Evolutionary conservation across 2,797 vertebrate species (phyloP).

Genomic region (Hemitrygon akajei): DNA sequence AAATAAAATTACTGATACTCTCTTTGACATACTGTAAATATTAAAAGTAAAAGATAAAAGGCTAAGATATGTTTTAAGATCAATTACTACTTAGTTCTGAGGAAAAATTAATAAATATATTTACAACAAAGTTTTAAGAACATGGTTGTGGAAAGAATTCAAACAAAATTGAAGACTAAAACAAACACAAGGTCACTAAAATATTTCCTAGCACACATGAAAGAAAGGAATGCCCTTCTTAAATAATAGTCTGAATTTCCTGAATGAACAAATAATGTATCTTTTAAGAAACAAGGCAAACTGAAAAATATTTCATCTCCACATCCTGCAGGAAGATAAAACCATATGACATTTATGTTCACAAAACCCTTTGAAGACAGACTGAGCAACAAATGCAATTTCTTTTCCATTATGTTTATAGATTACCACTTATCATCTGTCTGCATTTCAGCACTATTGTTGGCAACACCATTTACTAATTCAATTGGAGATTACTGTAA

Average conservation of each 20-base stretch:
- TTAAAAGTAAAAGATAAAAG: not conserved
- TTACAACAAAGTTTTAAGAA: not conserved
- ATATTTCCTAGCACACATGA: not conserved
- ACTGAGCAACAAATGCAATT: not conserved
- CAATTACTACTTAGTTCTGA: too few species aligned
- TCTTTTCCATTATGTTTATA: not conserved
- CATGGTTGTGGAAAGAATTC: not conserved
- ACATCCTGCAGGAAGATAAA: not conserved
- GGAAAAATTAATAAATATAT: too few species aligned
- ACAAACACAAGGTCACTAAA: not conserved
- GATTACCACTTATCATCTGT: not conserved
- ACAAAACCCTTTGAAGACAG: not conserved
- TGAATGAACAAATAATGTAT: not conserved
- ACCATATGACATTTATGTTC: not conserved
- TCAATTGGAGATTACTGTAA: not conserved
- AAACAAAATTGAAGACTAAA: not conserved
- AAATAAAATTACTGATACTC: not conserved
- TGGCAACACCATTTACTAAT: not conserved
- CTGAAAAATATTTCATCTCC: not conserved
- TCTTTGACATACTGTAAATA: not conserved
- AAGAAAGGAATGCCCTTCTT: not conserved
- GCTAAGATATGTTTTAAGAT: too few species aligned
- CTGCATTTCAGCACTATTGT: not conserved
- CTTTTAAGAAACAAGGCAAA: not conserved
- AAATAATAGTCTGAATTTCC: not conserved